Conservation (phyloP, 1,140 invertebrate species). For the Wasmannia auropunctata region DNA sequence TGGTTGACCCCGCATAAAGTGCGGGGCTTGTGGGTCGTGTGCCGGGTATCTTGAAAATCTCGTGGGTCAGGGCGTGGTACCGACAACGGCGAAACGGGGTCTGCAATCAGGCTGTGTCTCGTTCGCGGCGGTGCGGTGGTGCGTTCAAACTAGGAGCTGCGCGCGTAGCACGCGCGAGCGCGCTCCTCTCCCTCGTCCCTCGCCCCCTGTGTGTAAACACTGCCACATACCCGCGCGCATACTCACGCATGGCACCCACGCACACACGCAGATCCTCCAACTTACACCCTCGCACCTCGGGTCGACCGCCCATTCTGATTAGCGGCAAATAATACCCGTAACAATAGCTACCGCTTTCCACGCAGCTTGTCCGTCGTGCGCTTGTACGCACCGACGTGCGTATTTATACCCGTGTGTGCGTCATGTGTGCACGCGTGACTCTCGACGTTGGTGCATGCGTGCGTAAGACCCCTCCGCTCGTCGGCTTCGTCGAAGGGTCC, state of each 20-base stretch:
- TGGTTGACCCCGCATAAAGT: conserved; percentile 67
- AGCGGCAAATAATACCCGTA: conserved; percentile 74
- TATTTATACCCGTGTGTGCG: no score
- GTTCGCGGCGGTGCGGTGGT: conserved; percentile 3
- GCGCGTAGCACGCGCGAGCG: conserved; percentile 9
- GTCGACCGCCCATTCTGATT: conserved; percentile 70
- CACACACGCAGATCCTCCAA: conserved; percentile 7
- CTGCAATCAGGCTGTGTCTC: conserved; percentile 60
- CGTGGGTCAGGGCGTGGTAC: conserved; percentile 70
- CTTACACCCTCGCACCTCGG: conserved; percentile 10
- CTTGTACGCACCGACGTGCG: no score
- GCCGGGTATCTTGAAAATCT: conserved; percentile 72
- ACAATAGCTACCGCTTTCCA: conserved; percentile 69
- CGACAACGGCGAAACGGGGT: conserved; percentile 38
- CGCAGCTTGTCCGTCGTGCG: conserved; percentile 7
- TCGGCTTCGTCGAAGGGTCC: conserved; percentile 7
- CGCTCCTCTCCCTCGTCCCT: neutral
- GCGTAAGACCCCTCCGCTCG: conserved; percentile 59
- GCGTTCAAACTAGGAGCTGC: conserved; percentile 15
- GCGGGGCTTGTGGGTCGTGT: conserved; percentile 60
- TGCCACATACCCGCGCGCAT: neutral
- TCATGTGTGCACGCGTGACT: conserved; percentile 7
- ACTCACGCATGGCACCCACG: conserved; percentile 1
- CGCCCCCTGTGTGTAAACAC: neutral
- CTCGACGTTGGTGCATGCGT: conserved; percentile 10